Percentiles rank a stretch among this genome's conserved stretches.
Evolutionary conservation across 2,797 vertebrate species (phyloP).

Genomic region (Echeneis naucrates): DNA sequence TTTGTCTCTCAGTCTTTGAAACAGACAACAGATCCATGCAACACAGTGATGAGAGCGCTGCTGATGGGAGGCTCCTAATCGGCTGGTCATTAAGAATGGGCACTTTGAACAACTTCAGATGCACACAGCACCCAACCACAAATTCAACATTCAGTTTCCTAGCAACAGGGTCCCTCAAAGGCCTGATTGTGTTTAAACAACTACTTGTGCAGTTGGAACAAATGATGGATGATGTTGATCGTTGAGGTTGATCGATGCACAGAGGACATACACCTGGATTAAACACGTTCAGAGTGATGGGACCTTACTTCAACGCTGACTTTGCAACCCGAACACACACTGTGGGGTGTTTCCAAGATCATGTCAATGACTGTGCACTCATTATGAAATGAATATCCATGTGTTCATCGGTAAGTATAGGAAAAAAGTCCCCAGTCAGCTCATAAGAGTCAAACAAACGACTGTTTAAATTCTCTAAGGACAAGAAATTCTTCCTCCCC

Average conservation of each 20-base stretch:
- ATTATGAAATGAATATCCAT: background rate
- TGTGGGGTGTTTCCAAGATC: background rate
- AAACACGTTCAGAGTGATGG: constrained; percentile 18
- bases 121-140: constrained; percentile 64
- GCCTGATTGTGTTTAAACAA: constrained; percentile 71
- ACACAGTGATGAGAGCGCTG: constrained; percentile 16
- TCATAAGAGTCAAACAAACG: background rate
- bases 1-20: constrained; percentile 33
- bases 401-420: too few species aligned
- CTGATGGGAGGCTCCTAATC: constrained; percentile 66
- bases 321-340: constrained; percentile 1
- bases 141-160: constrained; percentile 83
- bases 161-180: constrained; percentile 82
- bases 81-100: constrained; percentile 61
- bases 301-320: background rate
- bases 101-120: constrained; percentile 77
- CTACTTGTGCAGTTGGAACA: constrained; percentile 67
- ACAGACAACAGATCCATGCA: constrained; percentile 26
- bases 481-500: background rate
- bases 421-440: too few species aligned
- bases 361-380: background rate
- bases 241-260: constrained; percentile 19
- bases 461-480: background rate
- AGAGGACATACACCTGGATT: constrained; percentile 14
- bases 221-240: constrained; percentile 50